Conservation (phyloP, 2,113 vertebrate genomes). For the Numida meleagris region DNA sequence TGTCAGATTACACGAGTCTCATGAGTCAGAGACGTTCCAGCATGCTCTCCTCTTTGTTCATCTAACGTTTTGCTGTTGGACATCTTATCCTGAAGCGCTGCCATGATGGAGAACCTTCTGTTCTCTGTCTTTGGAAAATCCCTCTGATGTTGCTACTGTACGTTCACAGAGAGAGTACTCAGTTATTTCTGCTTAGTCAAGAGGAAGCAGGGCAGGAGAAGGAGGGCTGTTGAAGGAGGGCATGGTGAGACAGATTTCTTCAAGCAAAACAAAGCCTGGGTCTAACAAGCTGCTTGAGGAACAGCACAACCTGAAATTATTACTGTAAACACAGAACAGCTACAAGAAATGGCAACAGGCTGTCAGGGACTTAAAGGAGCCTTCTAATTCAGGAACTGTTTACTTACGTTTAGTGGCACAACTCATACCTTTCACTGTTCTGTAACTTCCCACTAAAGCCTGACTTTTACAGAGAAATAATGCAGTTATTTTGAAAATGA, state of each 20-base stretch:
- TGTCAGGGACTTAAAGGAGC: background rate
- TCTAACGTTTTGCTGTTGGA: background rate
- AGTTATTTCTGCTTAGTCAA: background rate
- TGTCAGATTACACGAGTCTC: rapidly evolving
- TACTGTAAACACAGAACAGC: background rate
- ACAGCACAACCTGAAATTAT: background rate
- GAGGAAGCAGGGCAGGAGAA: background rate
- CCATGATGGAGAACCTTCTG: background rate
- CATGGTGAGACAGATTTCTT: rapidly evolving
- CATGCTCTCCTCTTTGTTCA: background rate
- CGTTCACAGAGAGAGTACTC: background rate
- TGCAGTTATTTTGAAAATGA: background rate
- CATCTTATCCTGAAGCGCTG: background rate
- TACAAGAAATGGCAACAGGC: background rate
- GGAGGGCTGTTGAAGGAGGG: background rate
- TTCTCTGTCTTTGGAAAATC: background rate
- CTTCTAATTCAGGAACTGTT: background rate
- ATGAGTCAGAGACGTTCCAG: background rate
- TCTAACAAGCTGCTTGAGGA: background rate
- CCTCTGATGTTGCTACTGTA: background rate
- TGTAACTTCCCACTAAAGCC: background rate
- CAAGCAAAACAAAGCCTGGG: background rate
- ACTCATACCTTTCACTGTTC: background rate
- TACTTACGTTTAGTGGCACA: background rate
- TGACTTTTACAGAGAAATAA: background rate